Percentiles rank a stretch among this genome's conserved stretches.
Evolutionary conservation across 2,113 vertebrate species (phyloP).

Genomic region (Circaetus cinerascens): DNA sequence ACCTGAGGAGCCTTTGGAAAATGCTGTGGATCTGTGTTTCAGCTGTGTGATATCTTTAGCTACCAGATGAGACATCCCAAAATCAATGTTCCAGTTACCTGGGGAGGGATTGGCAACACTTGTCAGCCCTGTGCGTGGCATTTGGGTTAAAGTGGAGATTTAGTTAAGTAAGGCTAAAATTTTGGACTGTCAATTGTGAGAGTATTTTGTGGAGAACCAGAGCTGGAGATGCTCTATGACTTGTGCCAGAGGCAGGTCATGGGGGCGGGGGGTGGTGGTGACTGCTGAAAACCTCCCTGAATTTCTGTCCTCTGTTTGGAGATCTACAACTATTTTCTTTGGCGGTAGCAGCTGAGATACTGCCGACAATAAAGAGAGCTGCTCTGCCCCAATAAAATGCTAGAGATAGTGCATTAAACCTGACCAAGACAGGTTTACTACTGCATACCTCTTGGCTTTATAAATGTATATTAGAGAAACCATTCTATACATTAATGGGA

Average conservation of each 20-base stretch:
- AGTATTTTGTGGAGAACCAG: neutral
- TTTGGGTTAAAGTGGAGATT: neutral
- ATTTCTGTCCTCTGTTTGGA: neutral
- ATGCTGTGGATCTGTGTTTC: neutral
- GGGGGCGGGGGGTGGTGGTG: neutral
- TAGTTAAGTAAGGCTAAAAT: neutral
- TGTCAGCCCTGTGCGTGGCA: neutral
- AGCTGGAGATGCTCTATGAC: neutral
- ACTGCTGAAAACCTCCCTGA: neutral
- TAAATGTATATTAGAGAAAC: neutral
- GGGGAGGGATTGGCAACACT: neutral
- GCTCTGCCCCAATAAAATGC: neutral
- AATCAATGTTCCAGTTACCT: neutral
- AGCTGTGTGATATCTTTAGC: neutral
- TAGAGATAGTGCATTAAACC: neutral
- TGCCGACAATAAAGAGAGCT: neutral
- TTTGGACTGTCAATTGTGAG: neutral
- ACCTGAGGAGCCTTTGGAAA: neutral
- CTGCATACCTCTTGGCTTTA: neutral
- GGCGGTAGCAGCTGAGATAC: neutral
- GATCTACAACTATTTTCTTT: neutral
- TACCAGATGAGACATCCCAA: neutral
- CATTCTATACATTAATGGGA: neutral
- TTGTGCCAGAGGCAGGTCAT: neutral
- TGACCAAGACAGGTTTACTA: neutral